Evolutionary conservation across 1,140 invertebrate genomes (phyloP).

Genomic region (Aporrectodea caliginosa): DNA sequence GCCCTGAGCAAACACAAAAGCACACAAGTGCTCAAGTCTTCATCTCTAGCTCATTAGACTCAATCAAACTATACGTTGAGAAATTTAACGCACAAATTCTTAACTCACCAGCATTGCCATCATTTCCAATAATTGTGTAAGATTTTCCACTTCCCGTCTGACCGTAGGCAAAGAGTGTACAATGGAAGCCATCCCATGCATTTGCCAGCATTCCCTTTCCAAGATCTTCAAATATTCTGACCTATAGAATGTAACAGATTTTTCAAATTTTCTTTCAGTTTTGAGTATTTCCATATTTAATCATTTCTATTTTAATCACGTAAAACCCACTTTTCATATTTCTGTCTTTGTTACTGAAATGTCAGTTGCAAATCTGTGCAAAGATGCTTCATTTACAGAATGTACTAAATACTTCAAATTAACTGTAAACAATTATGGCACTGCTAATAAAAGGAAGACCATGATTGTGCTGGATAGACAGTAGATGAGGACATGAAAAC

Average conservation of each 20-base stretch:
- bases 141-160: slow-evolving; percentile 65
- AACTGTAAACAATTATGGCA: too few species aligned
- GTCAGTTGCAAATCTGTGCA: too few species aligned
- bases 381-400: too few species aligned
- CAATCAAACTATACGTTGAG: not conserved
- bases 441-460: too few species aligned
- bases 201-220: slow-evolving; percentile 61
- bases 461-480: too few species aligned
- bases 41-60: not conserved
- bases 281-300: not conserved
- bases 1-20: not conserved
- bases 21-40: not conserved
- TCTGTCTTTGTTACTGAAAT: too few species aligned
- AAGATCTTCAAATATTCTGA: slow-evolving; percentile 61
- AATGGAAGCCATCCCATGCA: slow-evolving; percentile 65
- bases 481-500: too few species aligned
- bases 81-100: too few species aligned
- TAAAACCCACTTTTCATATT: too few species aligned
- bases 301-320: not conserved
- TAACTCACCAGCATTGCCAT: slow-evolving; percentile 60
- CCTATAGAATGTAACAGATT: slow-evolving; percentile 48
- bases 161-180: slow-evolving; percentile 64
- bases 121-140: slow-evolving; percentile 70
- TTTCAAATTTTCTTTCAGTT: not conserved
- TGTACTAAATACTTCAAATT: too few species aligned